Base-by-base conservation (phyloP, 2,888 invertebrate genomes). In the Drosophila pseudotakahashii region DNA sequence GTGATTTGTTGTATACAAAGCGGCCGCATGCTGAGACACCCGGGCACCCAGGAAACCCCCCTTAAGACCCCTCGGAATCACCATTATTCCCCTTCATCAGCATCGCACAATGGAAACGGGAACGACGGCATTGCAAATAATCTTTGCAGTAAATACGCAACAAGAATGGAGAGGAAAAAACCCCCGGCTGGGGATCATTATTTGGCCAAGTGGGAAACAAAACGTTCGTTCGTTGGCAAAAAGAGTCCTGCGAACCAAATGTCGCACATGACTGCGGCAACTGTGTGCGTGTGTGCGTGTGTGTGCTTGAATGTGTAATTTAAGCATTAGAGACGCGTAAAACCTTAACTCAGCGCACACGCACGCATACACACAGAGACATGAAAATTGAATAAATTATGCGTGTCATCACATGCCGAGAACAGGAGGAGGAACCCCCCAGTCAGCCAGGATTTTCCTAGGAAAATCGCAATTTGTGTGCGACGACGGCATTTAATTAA, bases 161-260 rank as follows among this genome's bases (percentile, higher is more conserved):
- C 75, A 76, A 62, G 75, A 60, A 69, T 50, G 51, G 44, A 53
- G 69, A 51, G 50, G 34, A 55, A 68, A 66, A 54, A 73, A 77
- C 71, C 67, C 78, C 76, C 85, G 90, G 78, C 81, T 83, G 80
- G 89, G 89, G 86, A 89, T 89, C 89, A 89, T 89, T 89, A 88
- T 88, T 86, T 89, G 88, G 75, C 78, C 78, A 83, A 86, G 77
- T 77, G 86, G 75, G 76, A 78, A 85, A 89, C 88, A 88, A 88
- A 89, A 89, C 86, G 89, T 30, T 30, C 7, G 30, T 7, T 30
- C 30, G 30, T 30, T 30, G 30, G 30, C 30, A 30, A 30, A 30
- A 30, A 34, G 34, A 39, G 47, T 50, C 41, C 53, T 61, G 37
- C 63, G 45, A 44, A 73, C 57, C 61, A 81, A 88, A 74, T 81